Conservation (phyloP, 2,888 invertebrate genomes). For the Osedax frankpressi region DNA sequence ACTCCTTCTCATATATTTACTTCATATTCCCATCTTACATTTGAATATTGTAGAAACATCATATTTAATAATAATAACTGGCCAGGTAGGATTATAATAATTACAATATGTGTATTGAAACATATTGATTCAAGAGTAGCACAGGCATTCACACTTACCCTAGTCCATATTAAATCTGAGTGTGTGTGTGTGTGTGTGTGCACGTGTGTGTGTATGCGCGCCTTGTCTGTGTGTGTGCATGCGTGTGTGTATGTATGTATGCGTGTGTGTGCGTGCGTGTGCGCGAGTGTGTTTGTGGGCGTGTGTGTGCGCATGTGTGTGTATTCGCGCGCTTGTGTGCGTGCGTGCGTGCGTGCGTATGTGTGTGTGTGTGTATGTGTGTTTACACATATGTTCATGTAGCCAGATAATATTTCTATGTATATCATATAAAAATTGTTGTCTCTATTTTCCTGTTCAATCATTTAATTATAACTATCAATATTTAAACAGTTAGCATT, state of each 20-base stretch:
- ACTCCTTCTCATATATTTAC: too few relatives aligned
- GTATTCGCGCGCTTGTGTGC: not conserved
- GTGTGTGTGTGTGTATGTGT: not conserved
- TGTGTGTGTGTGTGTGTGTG: not conserved
- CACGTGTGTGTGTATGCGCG: not conserved
- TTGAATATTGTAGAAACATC: too few relatives aligned
- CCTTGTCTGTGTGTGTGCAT: not conserved
- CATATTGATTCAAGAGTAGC: too few relatives aligned
- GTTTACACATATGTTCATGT: not conserved
- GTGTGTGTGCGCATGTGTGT: not conserved
- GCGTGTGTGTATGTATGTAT: not conserved
- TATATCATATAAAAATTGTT: not conserved
- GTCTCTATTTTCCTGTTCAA: not conserved
- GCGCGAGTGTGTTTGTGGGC: not conserved
- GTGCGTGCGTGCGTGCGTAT: not conserved
- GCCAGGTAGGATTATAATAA: too few relatives aligned
- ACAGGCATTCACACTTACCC: too few relatives aligned
- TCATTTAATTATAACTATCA: not conserved
- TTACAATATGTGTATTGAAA: too few relatives aligned
- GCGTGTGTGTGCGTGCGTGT: not conserved
- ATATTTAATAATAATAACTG: too few relatives aligned
- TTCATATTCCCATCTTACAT: too few relatives aligned
- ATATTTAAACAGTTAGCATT: not conserved
- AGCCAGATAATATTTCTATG: not conserved
- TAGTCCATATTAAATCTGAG: too few relatives aligned